phyloP scores from a whole-genome alignment of 2,113 vertebrate species.

The Neodontobutis hainanensis region DNA sequence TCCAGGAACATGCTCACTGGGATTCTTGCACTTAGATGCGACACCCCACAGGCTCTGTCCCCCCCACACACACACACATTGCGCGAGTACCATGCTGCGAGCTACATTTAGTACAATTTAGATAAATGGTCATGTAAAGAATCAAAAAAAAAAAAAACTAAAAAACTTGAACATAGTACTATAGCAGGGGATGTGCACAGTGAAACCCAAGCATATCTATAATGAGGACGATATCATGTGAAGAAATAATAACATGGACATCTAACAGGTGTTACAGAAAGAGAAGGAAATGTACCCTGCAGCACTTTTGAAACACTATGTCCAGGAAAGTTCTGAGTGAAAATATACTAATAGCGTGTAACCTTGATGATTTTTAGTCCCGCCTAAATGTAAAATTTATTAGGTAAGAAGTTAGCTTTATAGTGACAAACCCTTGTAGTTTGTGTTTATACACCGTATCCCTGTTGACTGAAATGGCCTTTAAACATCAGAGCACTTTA shows the following conservation, averaged over 20 bases:
- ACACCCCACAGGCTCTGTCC: conserved; percentile 47
- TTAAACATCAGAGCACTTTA: no score
- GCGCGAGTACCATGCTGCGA: neutral
- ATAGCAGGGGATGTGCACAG: neutral
- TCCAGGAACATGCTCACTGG: conserved; percentile 53
- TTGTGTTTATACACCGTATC: no score
- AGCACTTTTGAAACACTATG: no score
- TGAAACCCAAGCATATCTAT: neutral
- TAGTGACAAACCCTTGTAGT: no score
- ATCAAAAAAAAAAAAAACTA: neutral
- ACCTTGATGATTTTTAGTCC: no score
- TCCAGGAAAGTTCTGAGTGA: no score
- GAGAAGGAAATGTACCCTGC: no score
- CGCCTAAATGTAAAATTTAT: no score
- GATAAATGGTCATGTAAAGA: neutral
- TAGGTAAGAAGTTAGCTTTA: no score
- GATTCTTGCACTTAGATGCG: conserved; percentile 52
- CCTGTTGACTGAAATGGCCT: no score
- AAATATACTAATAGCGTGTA: no score
- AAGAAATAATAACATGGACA: neutral
- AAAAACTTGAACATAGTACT: neutral
- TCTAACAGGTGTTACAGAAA: no score
- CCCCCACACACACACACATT: conserved; percentile 20
- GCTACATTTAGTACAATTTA: neutral
- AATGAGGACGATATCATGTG: neutral